A percentile compares a stretch with the other conserved stretches of the same genome.
Evolutionary conservation across 2,888 invertebrate species (phyloP).

Genomic region (Hymenopus coronatus): DNA sequence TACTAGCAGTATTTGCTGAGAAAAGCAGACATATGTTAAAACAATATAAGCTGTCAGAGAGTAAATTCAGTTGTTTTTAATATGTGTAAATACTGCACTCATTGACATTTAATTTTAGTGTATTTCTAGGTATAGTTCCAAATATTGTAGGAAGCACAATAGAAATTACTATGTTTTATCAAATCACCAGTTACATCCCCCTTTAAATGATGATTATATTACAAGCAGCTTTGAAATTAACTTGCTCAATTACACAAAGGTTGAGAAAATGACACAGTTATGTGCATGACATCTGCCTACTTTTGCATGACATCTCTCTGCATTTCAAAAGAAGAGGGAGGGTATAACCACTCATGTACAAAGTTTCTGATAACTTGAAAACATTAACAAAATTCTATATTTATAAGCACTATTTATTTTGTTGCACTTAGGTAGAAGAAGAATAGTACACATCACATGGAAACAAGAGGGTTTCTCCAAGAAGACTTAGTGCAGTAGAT

Average conservation of each 20-base stretch:
- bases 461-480: background rate
- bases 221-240: background rate
- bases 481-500: background rate
- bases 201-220: background rate
- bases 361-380: background rate
- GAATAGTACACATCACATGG: conserved; percentile 13
- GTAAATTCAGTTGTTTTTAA: too few relatives aligned
- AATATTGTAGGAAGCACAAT: too few relatives aligned
- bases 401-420: background rate
- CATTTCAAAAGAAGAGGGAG: background rate
- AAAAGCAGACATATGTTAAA: too few relatives aligned
- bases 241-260: background rate
- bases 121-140: too few relatives aligned
- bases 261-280: background rate
- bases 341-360: background rate
- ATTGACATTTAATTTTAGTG: too few relatives aligned
- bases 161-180: too few relatives aligned
- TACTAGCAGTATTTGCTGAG: too few relatives aligned
- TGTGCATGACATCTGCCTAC: background rate
- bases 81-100: too few relatives aligned
- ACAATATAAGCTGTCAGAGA: too few relatives aligned
- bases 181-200: too few relatives aligned
- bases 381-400: background rate
- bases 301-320: background rate
- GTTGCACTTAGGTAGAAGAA: conserved; percentile 26